A percentile compares a stretch with the other conserved stretches of the same genome.
Conservation (phyloP, 2,888 invertebrate genomes). For the Noctua janthina region DNA sequence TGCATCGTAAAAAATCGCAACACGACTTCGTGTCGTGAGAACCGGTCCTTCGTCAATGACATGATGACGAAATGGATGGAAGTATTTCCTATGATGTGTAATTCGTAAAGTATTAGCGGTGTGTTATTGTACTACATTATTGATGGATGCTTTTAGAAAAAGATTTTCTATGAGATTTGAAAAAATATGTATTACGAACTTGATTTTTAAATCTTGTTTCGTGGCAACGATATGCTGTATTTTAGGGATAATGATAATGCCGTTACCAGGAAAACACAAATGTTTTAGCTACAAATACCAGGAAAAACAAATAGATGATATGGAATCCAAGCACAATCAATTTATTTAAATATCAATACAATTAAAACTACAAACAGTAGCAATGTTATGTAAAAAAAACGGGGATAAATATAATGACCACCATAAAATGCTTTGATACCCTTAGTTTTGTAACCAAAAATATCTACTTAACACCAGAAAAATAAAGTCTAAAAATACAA, state of each 20-base stretch:
- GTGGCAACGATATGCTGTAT: background rate
- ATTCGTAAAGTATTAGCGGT: background rate
- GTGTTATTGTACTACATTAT: background rate
- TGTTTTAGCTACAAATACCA: background rate
- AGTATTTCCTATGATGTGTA: background rate
- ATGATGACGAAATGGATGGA: background rate
- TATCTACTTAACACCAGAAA: too few species aligned
- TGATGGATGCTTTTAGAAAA: background rate
- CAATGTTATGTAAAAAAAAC: background rate
- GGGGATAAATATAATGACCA: too few species aligned
- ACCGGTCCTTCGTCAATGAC: background rate
- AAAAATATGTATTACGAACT: too few species aligned
- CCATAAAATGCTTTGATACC: too few species aligned
- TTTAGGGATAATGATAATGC: background rate
- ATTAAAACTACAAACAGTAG: background rate
- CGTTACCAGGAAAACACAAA: background rate
- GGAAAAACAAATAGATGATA: background rate
- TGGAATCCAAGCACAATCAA: background rate
- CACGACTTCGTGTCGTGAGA: background rate
- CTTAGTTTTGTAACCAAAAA: too few species aligned
- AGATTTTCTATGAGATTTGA: background rate
- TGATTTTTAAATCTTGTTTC: background rate
- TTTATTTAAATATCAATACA: conserved; percentile 36
- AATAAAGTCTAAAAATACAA: too few species aligned
- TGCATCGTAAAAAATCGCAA: background rate